These are phyloP conservation scores for Bryconaethiops microstoma DNA, from an alignment of 2,797 vertebrate species.

Conservation along the genomic window DNA sequence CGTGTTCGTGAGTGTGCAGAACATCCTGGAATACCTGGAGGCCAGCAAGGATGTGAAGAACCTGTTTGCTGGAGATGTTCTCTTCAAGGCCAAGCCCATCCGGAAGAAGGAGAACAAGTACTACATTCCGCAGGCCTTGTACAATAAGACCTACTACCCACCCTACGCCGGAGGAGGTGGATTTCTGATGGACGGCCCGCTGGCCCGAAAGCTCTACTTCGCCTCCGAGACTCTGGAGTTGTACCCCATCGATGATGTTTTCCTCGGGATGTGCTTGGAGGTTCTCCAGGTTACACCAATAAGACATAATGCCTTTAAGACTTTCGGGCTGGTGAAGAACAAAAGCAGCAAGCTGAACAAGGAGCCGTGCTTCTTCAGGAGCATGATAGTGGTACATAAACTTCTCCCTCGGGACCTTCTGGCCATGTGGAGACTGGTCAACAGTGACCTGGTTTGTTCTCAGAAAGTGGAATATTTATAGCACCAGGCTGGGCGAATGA, in stretches of 20 bases:
- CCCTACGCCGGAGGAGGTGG: conserved; percentile 86
- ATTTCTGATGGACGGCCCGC: conserved; percentile 80
- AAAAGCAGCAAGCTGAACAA: conserved; percentile 80
- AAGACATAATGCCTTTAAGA: conserved; percentile 83
- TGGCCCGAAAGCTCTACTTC: conserved; percentile 68
- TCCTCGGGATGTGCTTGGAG: conserved; percentile 86
- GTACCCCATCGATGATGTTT: conserved; percentile 90
- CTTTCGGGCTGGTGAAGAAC: conserved; percentile 77
- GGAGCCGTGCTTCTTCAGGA: conserved; percentile 85
- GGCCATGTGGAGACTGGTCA: conserved; percentile 88
- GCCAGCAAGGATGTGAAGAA: conserved; percentile 65
- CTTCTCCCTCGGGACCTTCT: conserved; percentile 80
- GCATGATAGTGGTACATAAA: conserved; percentile 87
- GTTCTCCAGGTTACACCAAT: conserved; percentile 77
- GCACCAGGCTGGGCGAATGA: conserved; percentile 41
- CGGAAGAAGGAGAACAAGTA: conserved; percentile 85
- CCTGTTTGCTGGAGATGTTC: conserved; percentile 85
- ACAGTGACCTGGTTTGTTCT: conserved; percentile 87
- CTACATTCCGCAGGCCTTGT: conserved; percentile 82
- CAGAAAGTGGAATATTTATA: conserved; percentile 85
- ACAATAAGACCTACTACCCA: conserved; percentile 79
- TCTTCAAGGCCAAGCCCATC: conserved; percentile 81
- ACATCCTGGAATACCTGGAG: conserved; percentile 82
- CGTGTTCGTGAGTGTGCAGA: conserved; percentile 87
- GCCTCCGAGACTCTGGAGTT: conserved; percentile 77